Conservation (phyloP, 2,888 invertebrate species). For the Rhodophaea formosa region DNA sequence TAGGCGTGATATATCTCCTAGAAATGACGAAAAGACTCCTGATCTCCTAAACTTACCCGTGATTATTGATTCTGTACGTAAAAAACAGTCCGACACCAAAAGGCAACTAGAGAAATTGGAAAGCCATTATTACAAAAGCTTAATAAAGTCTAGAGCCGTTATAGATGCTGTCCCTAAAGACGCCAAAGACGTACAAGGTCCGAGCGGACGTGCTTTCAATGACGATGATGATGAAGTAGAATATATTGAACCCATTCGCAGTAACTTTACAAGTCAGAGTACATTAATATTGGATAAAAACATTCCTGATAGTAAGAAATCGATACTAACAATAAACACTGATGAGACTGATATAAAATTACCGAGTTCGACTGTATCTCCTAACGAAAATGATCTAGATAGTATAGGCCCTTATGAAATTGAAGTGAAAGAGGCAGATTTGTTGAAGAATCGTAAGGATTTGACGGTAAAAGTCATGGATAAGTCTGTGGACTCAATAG, state of each 20-base stretch:
- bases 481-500: constrained; percentile 91
- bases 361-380: constrained; percentile 72
- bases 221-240: constrained; percentile 72
- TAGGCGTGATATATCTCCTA: constrained; percentile 47
- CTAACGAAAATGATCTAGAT: constrained; percentile 65
- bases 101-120: constrained; percentile 75
- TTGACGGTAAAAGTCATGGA: constrained; percentile 83
- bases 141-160: constrained; percentile 62
- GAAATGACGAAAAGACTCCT: constrained; percentile 62
- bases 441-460: constrained; percentile 60
- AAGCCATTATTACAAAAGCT: constrained; percentile 71
- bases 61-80: constrained; percentile 71
- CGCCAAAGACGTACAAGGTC: constrained; percentile 66
- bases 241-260: constrained; percentile 76
- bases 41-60: constrained; percentile 72
- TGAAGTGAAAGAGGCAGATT: constrained; percentile 70
- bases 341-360: constrained; percentile 72
- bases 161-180: constrained; percentile 73
- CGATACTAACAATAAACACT: constrained; percentile 67
- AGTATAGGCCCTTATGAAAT: constrained; percentile 74
- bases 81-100: constrained; percentile 69
- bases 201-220: constrained; percentile 64
- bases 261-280: constrained; percentile 74
- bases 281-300: constrained; percentile 72
- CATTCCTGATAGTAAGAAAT: constrained; percentile 55